phyloP scores from a whole-genome alignment of 1,140 invertebrate species.

The Drosophila arawakana region DNA sequence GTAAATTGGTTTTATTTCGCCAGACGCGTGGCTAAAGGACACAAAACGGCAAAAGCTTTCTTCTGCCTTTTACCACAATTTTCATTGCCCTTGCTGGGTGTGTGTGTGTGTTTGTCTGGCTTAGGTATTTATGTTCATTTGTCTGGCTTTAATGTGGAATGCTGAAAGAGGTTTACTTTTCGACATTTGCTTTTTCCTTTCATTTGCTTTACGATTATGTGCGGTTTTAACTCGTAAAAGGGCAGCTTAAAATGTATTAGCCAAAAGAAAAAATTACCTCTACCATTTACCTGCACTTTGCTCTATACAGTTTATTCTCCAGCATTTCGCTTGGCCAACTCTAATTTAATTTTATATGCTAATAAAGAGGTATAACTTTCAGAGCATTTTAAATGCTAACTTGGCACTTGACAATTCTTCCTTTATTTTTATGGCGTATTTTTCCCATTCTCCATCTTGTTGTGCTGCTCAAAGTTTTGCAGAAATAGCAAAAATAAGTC shows the following conservation, averaged over 20 bases:
- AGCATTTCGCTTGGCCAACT: neutral
- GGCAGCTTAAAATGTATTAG: conserved; percentile 19
- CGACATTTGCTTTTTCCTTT: conserved; percentile 23
- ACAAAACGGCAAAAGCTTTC: conserved; percentile 7
- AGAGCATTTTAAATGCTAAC: conserved; percentile 7
- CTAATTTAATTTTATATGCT: conserved; percentile 27
- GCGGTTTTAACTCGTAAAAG: conserved; percentile 14
- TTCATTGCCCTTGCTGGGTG: conserved; percentile 23
- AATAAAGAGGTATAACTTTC: neutral
- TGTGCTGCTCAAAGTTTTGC: conserved; percentile 9
- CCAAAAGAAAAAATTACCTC: conserved; percentile 1
- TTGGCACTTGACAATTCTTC: conserved; percentile 31
- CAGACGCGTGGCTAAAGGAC: conserved; percentile 11
- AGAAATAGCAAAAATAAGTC: conserved; percentile 3
- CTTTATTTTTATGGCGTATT: conserved; percentile 9
- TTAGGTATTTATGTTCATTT: conserved; percentile 45
- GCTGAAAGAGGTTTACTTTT: conserved; percentile 37
- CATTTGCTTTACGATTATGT: conserved; percentile 36
- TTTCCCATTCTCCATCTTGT: conserved; percentile 1
- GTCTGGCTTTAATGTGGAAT: conserved; percentile 38
- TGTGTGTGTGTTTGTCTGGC: conserved; percentile 13
- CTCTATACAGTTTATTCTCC: neutral
- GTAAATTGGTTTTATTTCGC: conserved; percentile 44
- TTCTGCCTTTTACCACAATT: conserved; percentile 31
- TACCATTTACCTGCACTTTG: conserved; percentile 14